These are phyloP conservation scores for Monochamus saltuarius DNA, from an alignment of 1,140 invertebrate species.

Conservation along the genomic window DNA sequence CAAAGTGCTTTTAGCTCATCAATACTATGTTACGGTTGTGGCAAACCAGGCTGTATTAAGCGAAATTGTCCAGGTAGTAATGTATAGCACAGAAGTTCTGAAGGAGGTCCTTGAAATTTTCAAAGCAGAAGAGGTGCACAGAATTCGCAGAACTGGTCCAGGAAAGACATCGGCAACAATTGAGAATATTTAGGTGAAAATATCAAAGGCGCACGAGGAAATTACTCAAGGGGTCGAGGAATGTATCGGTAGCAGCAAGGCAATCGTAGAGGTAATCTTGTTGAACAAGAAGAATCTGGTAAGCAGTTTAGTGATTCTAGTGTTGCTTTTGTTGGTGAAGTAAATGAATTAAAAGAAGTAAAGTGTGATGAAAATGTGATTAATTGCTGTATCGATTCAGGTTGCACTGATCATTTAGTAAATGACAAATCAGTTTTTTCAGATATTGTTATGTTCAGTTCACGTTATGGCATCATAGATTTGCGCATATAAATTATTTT, in stretches of 20 bases:
- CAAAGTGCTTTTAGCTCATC: background rate
- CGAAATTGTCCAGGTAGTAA: constrained; percentile 8
- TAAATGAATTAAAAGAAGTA: background rate
- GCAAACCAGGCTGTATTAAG: constrained; percentile 14
- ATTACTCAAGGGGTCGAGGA: background rate
- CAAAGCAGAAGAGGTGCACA: background rate
- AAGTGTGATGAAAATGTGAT: background rate
- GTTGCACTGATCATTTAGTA: background rate
- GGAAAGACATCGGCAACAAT: background rate
- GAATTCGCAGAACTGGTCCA: background rate
- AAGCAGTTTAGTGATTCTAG: no score
- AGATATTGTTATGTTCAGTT: no score
- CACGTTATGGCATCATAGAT: no score
- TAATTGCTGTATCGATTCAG: constrained; percentile 4
- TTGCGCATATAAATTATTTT: no score
- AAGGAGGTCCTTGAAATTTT: background rate
- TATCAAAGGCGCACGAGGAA: no score
- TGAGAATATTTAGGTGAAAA: background rate
- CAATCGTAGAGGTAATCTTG: no score
- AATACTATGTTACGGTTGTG: constrained; percentile 20
- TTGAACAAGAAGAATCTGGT: no score
- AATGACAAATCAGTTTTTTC: constrained; percentile 1
- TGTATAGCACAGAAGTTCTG: background rate
- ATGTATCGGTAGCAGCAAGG: background rate
- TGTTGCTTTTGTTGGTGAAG: no score